phyloP scores from a whole-genome alignment of 2,888 invertebrate species.

The Tineola bisselliella region DNA sequence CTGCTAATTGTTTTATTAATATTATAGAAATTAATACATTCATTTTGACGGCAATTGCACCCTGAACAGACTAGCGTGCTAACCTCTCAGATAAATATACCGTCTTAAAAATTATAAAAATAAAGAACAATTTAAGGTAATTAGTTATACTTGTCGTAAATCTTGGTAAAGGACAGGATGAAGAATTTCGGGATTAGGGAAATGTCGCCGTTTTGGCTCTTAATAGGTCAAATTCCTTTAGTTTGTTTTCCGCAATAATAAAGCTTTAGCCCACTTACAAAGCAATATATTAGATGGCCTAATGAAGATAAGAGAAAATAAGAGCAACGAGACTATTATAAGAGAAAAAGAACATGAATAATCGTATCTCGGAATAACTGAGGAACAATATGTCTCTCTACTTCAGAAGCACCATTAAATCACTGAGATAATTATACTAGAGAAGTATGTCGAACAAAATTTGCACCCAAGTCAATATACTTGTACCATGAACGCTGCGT shows the following conservation, averaged over 20 bases:
- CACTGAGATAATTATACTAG: no score
- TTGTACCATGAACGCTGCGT: no score
- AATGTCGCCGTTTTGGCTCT: background rate
- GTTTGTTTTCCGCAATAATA: background rate
- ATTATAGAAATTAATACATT: no score
- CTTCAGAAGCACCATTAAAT: no score
- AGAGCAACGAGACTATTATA: background rate
- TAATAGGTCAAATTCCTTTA: background rate
- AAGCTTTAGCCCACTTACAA: background rate
- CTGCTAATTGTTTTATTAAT: no score
- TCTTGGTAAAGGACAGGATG: background rate
- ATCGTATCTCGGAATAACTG: background rate
- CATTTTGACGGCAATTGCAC: no score
- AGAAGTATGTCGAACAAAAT: no score
- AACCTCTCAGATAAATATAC: no score
- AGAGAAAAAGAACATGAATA: background rate
- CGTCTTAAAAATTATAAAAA: background rate
- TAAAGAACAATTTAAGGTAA: background rate
- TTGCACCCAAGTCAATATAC: no score
- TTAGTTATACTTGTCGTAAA: background rate
- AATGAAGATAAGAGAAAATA: background rate
- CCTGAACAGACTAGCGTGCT: no score
- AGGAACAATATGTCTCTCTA: background rate
- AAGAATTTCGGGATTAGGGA: background rate
- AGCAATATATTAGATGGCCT: background rate